A percentile compares a stretch with the other conserved stretches of the same genome.
Evolutionary conservation across 2,888 invertebrate species (phyloP).

Genomic region (Rhamphomyia laevipes): DNA sequence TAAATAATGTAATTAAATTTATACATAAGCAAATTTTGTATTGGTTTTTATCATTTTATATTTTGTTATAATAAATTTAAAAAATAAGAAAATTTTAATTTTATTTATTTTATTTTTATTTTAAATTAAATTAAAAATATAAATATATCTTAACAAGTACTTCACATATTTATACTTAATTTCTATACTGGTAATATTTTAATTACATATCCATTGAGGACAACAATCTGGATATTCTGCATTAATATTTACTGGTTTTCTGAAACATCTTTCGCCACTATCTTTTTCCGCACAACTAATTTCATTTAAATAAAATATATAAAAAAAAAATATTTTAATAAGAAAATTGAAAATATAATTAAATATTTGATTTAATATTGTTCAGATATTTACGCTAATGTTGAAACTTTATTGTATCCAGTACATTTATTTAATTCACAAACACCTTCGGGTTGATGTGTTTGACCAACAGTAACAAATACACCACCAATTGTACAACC

Average conservation of each 20-base stretch:
- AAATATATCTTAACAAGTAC: too few relatives aligned
- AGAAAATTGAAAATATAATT: too few relatives aligned
- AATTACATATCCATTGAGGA: constrained; percentile 3
- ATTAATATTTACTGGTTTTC: background rate
- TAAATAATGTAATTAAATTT: too few relatives aligned
- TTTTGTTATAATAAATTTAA: too few relatives aligned
- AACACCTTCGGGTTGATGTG: constrained; percentile 1
- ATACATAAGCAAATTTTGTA: too few relatives aligned
- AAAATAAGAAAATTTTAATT: too few relatives aligned
- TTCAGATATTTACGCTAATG: background rate
- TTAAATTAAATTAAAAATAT: too few relatives aligned
- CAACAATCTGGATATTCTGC: constrained; percentile 7
- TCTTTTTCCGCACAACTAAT: constrained; percentile 5
- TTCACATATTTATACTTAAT: background rate
- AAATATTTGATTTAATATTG: too few relatives aligned
- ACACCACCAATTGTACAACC: background rate
- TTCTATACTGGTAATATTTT: background rate
- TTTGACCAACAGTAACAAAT: constrained; percentile 1
- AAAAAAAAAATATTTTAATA: background rate
- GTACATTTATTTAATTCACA: constrained; percentile 4
- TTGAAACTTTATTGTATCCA: background rate
- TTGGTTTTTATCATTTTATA: too few relatives aligned
- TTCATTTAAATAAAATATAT: too few relatives aligned
- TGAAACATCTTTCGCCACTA: constrained; percentile 1
- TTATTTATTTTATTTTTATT: too few relatives aligned